Evolutionary conservation across 2,888 invertebrate genomes (phyloP), one percentile per base, ranked within the genome.

Genomic region (Agrochola circellaris): DNA sequence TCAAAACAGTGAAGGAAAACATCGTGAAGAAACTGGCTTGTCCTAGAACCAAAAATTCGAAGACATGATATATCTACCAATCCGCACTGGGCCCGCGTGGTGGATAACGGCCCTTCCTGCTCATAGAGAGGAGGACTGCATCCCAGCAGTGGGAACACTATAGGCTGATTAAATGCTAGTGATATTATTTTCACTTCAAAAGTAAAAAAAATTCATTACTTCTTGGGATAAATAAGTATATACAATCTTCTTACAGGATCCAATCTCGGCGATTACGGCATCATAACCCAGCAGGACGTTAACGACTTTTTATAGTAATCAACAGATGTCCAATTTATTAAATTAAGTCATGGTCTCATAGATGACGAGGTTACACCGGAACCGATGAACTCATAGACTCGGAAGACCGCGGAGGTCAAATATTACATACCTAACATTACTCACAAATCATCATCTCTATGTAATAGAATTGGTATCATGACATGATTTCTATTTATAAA

Each of bases 361-460:
- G 58, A 75, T 86, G 87, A 86, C 82, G 87, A 65, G 72, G 62
- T 65, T 65, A 15, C 73, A 65, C 75, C 82, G 82, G 77, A 79
- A 79, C 77, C 75, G 73, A 77, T 87, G 86, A 86, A 66, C 82
- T 79, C 82, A 84, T 76, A 56, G 56, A 58, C 5, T 71, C 75
- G 54, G 73, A 75, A 72, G 69, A 56, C 30, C 30, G 26, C 60
- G 17, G 69, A 84, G 87, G 87, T 87, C 72, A 84, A 42, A 74
- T 67, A 15, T 71, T 58, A 77, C 58, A 45, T 66, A n/a, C 45
- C 71, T 77, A 74, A 70, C 69, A 77, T 87, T 82, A 86, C 64
- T 83, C 80, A 84, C 67, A 66, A 75, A 78, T 74, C 54, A 64
- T 75, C 70, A 64, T 82, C 51, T 34, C 4, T 58, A 26, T 54